These are phyloP conservation scores for Cecidostiba fungosa DNA, from an alignment of 2,888 invertebrate genomes.

Conservation along the genomic window DNA sequence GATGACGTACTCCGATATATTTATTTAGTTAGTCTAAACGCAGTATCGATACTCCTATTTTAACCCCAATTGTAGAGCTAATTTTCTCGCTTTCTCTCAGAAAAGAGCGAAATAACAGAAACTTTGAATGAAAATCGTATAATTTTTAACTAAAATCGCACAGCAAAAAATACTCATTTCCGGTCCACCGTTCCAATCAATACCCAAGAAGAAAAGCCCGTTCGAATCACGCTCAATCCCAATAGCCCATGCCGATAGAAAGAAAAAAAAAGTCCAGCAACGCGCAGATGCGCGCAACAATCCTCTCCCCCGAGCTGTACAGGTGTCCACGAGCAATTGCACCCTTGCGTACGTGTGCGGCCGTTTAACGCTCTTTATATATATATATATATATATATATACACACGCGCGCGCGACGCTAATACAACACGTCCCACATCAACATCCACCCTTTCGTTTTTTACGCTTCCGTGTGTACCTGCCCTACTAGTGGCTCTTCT, in stretches of 20 bases:
- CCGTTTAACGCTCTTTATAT: background rate
- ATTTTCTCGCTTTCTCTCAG: too few species aligned
- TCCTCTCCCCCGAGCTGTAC: background rate
- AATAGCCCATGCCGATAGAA: background rate
- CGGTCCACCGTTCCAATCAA: background rate
- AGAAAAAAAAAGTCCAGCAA: background rate
- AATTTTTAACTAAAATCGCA: too few species aligned
- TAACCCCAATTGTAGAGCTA: too few species aligned
- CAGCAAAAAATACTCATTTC: too few species aligned
- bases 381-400: background rate
- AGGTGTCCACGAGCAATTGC: background rate
- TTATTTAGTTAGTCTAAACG: too few species aligned
- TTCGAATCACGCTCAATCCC: background rate
- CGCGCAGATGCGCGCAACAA: background rate
- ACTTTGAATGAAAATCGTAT: too few species aligned
- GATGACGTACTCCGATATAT: too few species aligned
- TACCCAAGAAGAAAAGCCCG: background rate
- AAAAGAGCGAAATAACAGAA: too few species aligned
- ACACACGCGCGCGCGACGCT: background rate
- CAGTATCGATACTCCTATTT: too few species aligned
- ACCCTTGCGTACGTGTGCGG: background rate
- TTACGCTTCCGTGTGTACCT: background rate
- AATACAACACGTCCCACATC: slow-evolving; percentile 36
- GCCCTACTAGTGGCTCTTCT: background rate
- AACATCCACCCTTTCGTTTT: background rate